Percentiles rank a stretch among this genome's conserved stretches.
phyloP scores from a whole-genome alignment of 2,113 vertebrate species.

The Cyrtonyx montezumae region DNA sequence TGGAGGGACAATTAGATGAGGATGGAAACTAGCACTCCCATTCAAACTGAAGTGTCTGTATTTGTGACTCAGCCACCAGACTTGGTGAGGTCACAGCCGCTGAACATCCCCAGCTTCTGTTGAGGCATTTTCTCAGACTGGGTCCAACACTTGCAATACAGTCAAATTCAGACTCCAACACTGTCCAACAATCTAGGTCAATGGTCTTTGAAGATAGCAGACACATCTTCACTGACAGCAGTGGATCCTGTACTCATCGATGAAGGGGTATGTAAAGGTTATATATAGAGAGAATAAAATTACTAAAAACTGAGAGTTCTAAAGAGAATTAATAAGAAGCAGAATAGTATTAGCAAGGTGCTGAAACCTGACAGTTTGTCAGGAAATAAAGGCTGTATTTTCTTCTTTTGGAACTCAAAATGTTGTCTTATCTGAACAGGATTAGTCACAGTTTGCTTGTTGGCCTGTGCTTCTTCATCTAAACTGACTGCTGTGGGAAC shows the following conservation, averaged over 20 bases:
- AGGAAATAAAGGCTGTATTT: background rate
- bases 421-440: background rate
- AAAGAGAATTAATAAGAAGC: background rate
- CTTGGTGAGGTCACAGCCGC: background rate
- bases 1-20: background rate
- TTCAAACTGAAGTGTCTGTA: background rate
- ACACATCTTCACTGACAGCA: fast-evolving
- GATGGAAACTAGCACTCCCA: background rate
- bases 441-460: background rate
- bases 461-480: background rate
- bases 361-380: background rate
- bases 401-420: background rate
- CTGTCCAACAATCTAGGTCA: background rate
- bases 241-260: background rate
- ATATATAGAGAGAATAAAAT: background rate
- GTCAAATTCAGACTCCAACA: background rate
- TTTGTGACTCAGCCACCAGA: background rate
- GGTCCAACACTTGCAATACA: background rate
- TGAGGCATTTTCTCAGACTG: background rate
- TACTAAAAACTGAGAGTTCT: background rate
- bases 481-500: background rate
- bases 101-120: background rate
- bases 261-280: background rate
- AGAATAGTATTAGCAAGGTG: background rate
- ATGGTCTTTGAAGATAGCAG: background rate